phyloP scores from a whole-genome alignment of 2,797 vertebrate species.

The Clarias platycephalus region DNA sequence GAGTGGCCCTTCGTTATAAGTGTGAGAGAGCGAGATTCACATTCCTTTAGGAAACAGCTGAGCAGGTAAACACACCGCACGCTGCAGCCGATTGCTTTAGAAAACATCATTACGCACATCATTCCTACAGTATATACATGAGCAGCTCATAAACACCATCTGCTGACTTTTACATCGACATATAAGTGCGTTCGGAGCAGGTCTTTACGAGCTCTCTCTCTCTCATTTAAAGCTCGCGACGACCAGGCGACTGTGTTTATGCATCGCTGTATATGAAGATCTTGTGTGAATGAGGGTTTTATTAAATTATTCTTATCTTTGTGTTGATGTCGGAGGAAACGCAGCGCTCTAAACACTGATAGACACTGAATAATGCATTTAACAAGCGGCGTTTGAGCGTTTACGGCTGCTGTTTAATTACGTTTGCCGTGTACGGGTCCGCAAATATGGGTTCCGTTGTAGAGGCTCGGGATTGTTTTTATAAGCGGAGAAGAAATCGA shows the following conservation, averaged over 20 bases:
- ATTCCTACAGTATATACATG: background rate
- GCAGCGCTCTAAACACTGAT: background rate
- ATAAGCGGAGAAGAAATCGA: too few species aligned
- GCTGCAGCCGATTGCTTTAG: background rate
- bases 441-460: background rate
- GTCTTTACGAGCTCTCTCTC: background rate
- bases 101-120: background rate
- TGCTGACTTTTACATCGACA: background rate
- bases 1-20: background rate
- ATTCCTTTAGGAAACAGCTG: background rate
- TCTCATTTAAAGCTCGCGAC: background rate
- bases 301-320: background rate
- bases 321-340: background rate
- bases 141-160: background rate
- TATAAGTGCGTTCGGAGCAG: background rate
- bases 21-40: too few species aligned
- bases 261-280: background rate
- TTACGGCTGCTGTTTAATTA: constrained; percentile 2
- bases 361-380: constrained; percentile 11
- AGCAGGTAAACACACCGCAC: constrained; percentile 1
- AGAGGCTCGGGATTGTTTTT: too few species aligned
- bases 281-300: background rate
- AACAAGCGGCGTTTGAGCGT: background rate
- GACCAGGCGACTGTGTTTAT: too few species aligned
- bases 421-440: too few species aligned